A percentile compares a stretch with the other conserved stretches of the same genome.
phyloP scores from a whole-genome alignment of 2,888 invertebrate genomes.

The Leptothorax acervorum region DNA sequence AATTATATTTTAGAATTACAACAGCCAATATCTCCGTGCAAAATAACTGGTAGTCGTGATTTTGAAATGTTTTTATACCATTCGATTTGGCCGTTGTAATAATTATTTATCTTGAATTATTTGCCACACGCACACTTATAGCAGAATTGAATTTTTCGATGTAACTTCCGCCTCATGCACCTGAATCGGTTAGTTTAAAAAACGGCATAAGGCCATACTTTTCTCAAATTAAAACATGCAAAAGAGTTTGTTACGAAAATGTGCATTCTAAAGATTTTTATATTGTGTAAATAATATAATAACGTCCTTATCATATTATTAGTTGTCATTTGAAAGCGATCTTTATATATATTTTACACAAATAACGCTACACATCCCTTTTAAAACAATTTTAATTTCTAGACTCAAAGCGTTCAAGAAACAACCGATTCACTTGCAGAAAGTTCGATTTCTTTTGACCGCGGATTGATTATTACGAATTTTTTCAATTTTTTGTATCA shows the following conservation, averaged over 20 bases:
- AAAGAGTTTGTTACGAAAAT: not conserved
- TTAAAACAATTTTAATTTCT: not conserved
- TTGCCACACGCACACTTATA: not conserved
- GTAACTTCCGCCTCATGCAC: not conserved
- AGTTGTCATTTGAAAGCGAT: not conserved
- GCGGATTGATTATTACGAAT: not conserved
- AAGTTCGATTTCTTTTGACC: not conserved
- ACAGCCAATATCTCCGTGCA: not conserved
- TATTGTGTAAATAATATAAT: not conserved
- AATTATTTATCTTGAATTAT: not conserved
- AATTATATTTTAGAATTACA: not conserved
- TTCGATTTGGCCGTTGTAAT: not conserved
- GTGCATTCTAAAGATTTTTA: slow-evolving; percentile 4
- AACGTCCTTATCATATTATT: not conserved
- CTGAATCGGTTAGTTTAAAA: slow-evolving; percentile 4
- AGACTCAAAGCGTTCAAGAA: not conserved
- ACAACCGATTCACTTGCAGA: not conserved
- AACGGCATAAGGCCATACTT: not conserved
- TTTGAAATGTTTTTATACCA: not conserved
- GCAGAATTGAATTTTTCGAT: not conserved
- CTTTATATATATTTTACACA: not conserved
- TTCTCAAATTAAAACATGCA: not conserved
- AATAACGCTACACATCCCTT: not conserved
- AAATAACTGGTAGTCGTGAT: not conserved
- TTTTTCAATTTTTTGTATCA: not conserved